These are phyloP conservation scores for Lydus trimaculatus DNA, from an alignment of 2,888 invertebrate genomes.

Conservation along the genomic window DNA sequence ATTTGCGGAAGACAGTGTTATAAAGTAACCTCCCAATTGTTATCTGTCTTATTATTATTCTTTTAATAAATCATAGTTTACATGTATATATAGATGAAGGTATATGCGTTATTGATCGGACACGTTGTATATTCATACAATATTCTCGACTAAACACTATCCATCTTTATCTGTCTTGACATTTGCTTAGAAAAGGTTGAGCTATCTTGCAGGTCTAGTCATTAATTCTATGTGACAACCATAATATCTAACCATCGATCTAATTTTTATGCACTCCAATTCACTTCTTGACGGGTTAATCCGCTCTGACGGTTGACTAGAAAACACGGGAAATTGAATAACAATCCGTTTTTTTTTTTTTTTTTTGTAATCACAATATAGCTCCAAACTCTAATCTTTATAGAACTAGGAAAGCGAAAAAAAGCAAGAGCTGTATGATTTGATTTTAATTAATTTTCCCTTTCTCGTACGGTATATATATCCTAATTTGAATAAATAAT, in stretches of 20 bases:
- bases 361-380: slow-evolving; percentile 19
- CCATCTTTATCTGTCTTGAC: slow-evolving; percentile 15
- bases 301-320: slow-evolving; percentile 36
- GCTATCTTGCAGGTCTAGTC: slow-evolving; percentile 29
- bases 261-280: slow-evolving; percentile 45
- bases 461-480: background rate
- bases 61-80: background rate
- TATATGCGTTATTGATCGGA: background rate
- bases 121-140: background rate
- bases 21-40: too few species aligned
- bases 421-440: slow-evolving; percentile 6
- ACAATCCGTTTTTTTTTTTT: slow-evolving; percentile 28
- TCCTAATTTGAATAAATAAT: background rate
- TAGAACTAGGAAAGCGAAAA: slow-evolving; percentile 21
- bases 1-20: too few species aligned
- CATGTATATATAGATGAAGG: background rate
- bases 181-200: slow-evolving; percentile 29
- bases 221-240: slow-evolving; percentile 40
- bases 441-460: slow-evolving; percentile 18
- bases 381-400: slow-evolving; percentile 21
- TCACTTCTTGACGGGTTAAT: slow-evolving; percentile 38
- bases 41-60: background rate
- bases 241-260: slow-evolving; percentile 46
- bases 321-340: slow-evolving; percentile 27
- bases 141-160: background rate